These are phyloP conservation scores for Gallinago media DNA, from an alignment of 2,113 vertebrate genomes.

Conservation along the genomic window DNA sequence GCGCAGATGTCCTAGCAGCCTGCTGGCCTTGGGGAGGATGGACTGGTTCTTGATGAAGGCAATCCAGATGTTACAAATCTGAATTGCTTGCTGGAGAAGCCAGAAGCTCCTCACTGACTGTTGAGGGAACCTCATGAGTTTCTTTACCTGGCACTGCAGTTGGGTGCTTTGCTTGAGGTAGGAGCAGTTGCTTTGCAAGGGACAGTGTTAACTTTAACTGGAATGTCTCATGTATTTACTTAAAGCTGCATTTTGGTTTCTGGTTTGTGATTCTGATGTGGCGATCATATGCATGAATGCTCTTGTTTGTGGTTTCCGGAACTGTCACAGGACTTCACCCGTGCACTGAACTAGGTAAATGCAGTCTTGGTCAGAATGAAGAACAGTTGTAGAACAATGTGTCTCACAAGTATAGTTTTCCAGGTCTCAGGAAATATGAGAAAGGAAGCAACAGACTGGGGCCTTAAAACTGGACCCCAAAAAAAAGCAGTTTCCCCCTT, in stretches of 20 bases:
- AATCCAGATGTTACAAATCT: background rate
- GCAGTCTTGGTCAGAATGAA: background rate
- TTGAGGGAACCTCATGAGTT: background rate
- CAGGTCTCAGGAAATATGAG: background rate
- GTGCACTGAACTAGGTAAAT: background rate
- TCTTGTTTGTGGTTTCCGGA: background rate
- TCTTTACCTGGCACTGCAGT: background rate
- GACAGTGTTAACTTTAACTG: background rate
- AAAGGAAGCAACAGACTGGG: background rate
- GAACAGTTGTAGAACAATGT: background rate
- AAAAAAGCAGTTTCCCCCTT: background rate
- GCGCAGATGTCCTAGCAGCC: background rate
- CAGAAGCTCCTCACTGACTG: background rate
- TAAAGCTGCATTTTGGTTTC: background rate
- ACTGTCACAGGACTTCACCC: background rate
- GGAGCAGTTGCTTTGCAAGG: background rate
- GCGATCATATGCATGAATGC: fast-evolving
- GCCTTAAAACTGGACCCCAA: background rate
- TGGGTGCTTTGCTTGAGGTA: background rate
- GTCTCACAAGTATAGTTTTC: background rate
- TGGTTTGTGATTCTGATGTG: background rate
- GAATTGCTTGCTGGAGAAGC: background rate
- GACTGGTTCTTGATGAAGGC: background rate
- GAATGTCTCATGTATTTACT: background rate
- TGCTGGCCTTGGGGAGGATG: background rate